Conservation (phyloP, 2,888 invertebrate species). For the Acleris holmiana region DNA sequence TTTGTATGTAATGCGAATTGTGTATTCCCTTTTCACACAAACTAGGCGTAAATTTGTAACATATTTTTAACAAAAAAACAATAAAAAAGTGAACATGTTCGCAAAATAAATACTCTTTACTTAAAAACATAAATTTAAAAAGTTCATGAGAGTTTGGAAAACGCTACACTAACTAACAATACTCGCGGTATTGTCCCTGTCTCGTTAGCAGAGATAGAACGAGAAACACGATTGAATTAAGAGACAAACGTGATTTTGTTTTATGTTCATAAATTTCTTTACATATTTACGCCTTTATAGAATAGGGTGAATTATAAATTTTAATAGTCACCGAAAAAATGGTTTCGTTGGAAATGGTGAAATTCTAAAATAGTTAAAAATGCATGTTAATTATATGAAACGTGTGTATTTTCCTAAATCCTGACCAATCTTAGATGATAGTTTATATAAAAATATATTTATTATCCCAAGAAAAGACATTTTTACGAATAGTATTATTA, state of each 20-base stretch:
- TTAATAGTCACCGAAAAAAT: constrained; percentile 10
- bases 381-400: constrained; percentile 56
- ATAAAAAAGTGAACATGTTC: no score
- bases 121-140: no score
- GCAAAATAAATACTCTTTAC: no score
- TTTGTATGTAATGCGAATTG: constrained; percentile 31
- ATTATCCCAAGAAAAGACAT: constrained; percentile 81
- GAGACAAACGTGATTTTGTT: constrained; percentile 5
- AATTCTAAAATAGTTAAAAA: constrained; percentile 45
- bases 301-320: constrained; percentile 20
- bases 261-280: constrained; percentile 12
- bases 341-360: constrained; percentile 30
- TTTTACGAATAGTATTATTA: constrained; percentile 85
- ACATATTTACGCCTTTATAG: constrained; percentile 24
- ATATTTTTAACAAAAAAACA: neutral
- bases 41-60: constrained; percentile 24
- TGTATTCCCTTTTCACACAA: constrained; percentile 11
- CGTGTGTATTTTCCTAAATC: constrained; percentile 78
- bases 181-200: neutral
- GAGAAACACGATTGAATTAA: no score
- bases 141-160: no score
- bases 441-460: constrained; percentile 77
- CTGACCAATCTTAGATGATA: constrained; percentile 80
- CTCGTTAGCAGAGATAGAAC: neutral
- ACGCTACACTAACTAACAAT: neutral